Evolutionary conservation across 2,888 invertebrate genomes (phyloP), one percentile per base, ranked within the genome.

Genomic region (Aphrophora alni): DNA sequence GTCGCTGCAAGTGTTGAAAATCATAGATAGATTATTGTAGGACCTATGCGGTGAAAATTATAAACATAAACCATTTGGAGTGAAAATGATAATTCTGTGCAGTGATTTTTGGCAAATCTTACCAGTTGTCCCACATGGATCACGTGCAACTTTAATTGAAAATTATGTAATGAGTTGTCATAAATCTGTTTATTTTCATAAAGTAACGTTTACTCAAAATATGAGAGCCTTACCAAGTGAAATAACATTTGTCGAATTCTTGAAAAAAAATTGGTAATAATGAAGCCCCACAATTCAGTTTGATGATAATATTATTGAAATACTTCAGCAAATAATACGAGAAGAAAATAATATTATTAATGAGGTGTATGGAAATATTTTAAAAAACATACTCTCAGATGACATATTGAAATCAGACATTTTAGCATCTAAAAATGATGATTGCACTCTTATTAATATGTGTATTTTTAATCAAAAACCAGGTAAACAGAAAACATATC

Each of bases 31-130:
- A 70, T 70, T 70, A 21, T 27, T 25, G n/a, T 21, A 26, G 33
- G 72, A 72, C 25, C 27, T 72, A 72, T 72, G 0, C 33, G 21
- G 14, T 33, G 27, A 4, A 72, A 72, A 33, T 17, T 3, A 72
- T 33, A 72, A 25, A 72, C 33, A 70, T 70, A 26, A 72, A 72
- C 72, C 33, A 27, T 72, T 72, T 72, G 24, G 68, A 68, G 72
- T 4, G 7, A 72, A 72, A 72, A 72, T 26, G 12, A n/a, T 72
- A 26, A 24, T 72, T 72, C 33, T 72, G 10, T 72, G 72, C 27
- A 26, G 72, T 21, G 72, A 72, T 72, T 72, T 72, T 24, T 26
- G 27, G 24, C 25, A 72, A 72, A 72, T 72, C 24, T 24, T 72
- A 72, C 72, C 72, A 21, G 26, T 26, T 72, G 21, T 24, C n/a